A percentile compares a stretch with the other conserved stretches of the same genome.
Conservation (phyloP, 53 echinoderm and acorn worm genomes). For the Mesocentrotus franciscanus region DNA sequence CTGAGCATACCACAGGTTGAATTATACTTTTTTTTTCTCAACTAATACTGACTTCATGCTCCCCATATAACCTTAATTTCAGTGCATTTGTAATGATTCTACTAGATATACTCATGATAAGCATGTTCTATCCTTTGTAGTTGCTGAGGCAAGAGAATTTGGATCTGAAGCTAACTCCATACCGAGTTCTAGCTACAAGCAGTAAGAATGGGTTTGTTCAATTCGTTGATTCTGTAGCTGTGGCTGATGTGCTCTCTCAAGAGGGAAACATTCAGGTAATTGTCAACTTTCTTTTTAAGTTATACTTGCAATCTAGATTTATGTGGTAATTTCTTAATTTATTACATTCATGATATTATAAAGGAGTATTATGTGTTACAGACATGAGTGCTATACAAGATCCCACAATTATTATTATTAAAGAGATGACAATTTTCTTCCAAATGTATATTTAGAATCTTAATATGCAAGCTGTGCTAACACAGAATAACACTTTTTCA, state of each 20-base stretch:
- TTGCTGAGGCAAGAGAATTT: conserved; percentile 93
- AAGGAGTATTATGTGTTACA: too few relatives aligned
- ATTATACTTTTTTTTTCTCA: neutral
- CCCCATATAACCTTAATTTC: neutral
- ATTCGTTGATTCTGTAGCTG: conserved; percentile 88
- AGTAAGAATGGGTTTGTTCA: conserved; percentile 94
- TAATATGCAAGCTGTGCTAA: too few relatives aligned
- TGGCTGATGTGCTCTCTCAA: conserved; percentile 96
- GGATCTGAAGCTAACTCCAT: conserved; percentile 96
- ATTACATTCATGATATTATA: neutral
- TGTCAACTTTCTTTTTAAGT: neutral
- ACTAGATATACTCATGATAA: neutral
- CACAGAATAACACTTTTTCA: too few relatives aligned
- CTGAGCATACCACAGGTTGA: neutral
- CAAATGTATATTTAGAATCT: too few relatives aligned
- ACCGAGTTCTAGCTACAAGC: conserved; percentile 94
- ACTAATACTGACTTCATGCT: too few relatives aligned
- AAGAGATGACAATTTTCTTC: too few relatives aligned
- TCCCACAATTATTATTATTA: too few relatives aligned
- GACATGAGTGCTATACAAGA: too few relatives aligned
- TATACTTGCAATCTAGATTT: neutral
- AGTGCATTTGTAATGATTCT: neutral
- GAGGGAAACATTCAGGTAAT: conserved; percentile 96
- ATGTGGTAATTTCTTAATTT: neutral
- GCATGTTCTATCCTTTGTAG: conserved; percentile 46